Conservation (phyloP, 2,113 vertebrate species). For the Calonectris borealis region DNA sequence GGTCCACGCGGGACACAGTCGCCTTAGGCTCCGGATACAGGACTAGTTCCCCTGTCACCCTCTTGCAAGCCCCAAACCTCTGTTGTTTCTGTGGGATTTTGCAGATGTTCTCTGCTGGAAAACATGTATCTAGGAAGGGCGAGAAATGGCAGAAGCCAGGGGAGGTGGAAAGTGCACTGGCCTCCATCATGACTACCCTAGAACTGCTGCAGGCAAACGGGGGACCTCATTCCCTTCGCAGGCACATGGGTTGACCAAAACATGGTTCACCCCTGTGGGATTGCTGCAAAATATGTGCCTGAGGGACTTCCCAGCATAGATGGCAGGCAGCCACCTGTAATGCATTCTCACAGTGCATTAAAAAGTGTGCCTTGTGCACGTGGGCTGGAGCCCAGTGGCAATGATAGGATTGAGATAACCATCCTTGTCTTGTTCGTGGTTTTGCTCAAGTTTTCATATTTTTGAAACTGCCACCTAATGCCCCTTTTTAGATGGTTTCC, state of each 20-base stretch:
- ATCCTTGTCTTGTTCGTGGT: background rate
- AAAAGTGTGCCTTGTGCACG: fast-evolving
- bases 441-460: background rate
- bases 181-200: background rate
- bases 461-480: background rate
- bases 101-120: background rate
- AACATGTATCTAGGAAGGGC: background rate
- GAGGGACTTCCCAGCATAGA: background rate
- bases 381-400: background rate
- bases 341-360: background rate
- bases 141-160: background rate
- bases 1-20: fast-evolving
- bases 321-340: background rate
- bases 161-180: background rate
- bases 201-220: background rate
- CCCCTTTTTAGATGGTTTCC: background rate
- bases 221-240: background rate
- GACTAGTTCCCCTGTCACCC: background rate
- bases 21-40: background rate
- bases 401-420: background rate
- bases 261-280: background rate
- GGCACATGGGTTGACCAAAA: background rate
- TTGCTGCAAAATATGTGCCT: background rate
- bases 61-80: background rate
- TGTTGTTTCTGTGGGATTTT: background rate